Evolutionary conservation across 1,140 invertebrate species (phyloP).

Genomic region (Popillia japonica): DNA sequence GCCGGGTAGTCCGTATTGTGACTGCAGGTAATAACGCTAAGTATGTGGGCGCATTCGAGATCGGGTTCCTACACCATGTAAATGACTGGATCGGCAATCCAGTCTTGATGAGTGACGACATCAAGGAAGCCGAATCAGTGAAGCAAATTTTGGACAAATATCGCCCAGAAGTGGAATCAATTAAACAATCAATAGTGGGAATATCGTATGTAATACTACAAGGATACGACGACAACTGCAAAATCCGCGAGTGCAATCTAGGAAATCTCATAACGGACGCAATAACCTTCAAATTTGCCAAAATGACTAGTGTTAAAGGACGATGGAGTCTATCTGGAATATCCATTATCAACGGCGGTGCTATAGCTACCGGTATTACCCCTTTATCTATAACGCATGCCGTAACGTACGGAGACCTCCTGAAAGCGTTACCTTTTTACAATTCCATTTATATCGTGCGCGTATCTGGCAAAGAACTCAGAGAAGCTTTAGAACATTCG

Average conservation of each 20-base stretch:
- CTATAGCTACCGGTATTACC: neutral
- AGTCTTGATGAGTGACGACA: neutral
- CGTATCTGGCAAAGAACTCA: neutral
- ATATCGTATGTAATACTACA: neutral
- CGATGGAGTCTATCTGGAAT: neutral
- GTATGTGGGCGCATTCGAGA: neutral
- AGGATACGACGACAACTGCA: neutral
- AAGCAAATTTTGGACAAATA: neutral
- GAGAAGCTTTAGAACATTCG: neutral
- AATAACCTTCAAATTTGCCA: neutral
- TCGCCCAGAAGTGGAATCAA: neutral
- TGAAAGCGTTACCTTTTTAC: neutral
- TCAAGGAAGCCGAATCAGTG: neutral
- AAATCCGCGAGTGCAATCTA: neutral
- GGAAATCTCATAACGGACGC: neutral
- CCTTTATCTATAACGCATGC: neutral
- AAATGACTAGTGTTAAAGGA: neutral
- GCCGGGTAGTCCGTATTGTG: neutral
- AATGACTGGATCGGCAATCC: neutral
- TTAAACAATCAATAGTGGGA: neutral
- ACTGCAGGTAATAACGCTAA: neutral
- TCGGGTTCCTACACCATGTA: neutral
- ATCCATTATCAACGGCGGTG: neutral
- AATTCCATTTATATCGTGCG: neutral
- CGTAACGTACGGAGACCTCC: neutral